Conservation (phyloP, 2,797 vertebrate genomes). For the Eospalax fontanierii region DNA sequence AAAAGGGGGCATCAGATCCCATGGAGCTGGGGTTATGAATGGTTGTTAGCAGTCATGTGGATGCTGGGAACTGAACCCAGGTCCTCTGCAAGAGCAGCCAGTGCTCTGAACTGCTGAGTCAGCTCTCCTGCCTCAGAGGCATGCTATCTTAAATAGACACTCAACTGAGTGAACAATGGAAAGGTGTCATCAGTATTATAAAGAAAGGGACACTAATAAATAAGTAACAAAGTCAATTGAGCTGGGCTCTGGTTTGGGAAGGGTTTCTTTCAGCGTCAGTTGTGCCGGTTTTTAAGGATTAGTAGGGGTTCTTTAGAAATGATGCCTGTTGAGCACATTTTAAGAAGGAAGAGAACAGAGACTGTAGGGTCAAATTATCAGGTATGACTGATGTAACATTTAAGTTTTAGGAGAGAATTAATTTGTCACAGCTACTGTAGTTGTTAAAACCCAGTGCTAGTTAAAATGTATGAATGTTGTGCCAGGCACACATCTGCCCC, state of each 20-base stretch:
- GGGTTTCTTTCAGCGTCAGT: background rate
- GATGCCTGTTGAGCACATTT: background rate
- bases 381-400: background rate
- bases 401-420: conserved; percentile 23
- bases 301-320: background rate
- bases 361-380: background rate
- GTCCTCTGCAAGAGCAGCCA: too few relatives aligned
- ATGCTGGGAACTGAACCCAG: too few relatives aligned
- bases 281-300: background rate
- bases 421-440: background rate
- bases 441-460: background rate
- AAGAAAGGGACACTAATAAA: background rate
- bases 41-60: too few relatives aligned
- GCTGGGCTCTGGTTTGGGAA: background rate
- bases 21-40: too few relatives aligned
- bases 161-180: background rate
- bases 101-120: too few relatives aligned
- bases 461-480: background rate
- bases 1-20: too few relatives aligned
- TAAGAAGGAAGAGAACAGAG: background rate
- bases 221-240: background rate
- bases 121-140: too few relatives aligned
- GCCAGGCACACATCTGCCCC: background rate
- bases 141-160: background rate
- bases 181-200: background rate